phyloP scores from a whole-genome alignment of 2,888 invertebrate species.

The Cryptocephalus primarius region DNA sequence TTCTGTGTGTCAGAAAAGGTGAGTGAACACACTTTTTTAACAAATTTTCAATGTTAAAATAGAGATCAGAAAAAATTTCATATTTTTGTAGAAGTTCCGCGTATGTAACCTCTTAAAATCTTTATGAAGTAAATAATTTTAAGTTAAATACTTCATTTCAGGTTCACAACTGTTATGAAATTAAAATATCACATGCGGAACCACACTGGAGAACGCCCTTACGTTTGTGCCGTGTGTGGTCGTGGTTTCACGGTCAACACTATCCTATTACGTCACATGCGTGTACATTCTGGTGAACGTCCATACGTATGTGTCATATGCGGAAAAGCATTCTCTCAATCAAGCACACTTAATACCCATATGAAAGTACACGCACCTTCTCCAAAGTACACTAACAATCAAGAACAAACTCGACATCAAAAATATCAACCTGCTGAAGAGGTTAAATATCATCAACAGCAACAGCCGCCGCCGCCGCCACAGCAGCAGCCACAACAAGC shows the following conservation, averaged over 20 bases:
- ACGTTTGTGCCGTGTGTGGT: slow-evolving; percentile 36
- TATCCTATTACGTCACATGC: slow-evolving; percentile 36
- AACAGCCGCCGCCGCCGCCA: slow-evolving; percentile 16
- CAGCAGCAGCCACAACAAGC: slow-evolving; percentile 14
- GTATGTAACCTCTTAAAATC: no score
- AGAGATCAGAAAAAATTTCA: no score
- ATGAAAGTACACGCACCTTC: slow-evolving; percentile 34
- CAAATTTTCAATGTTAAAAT: not conserved
- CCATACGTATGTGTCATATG: slow-evolving; percentile 34
- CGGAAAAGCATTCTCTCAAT: slow-evolving; percentile 34
- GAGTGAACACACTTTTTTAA: slow-evolving; percentile 7
- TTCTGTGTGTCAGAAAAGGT: slow-evolving; percentile 36
- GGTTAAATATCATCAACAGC: slow-evolving; percentile 17
- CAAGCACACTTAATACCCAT: slow-evolving; percentile 37
- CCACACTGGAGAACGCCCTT: slow-evolving; percentile 38
- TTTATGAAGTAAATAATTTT: not conserved
- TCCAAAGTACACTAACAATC: slow-evolving; percentile 24
- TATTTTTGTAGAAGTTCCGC: no score
- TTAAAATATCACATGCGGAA: slow-evolving; percentile 39
- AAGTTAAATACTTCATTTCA: slow-evolving; percentile 15
- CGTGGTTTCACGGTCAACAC: slow-evolving; percentile 39
- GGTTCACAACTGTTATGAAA: slow-evolving; percentile 39
- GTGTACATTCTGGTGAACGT: slow-evolving; percentile 37
- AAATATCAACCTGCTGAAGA: slow-evolving; percentile 18
- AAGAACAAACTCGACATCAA: slow-evolving; percentile 18